Evolutionary conservation across 2,797 vertebrate species (phyloP), one percentile per base, ranked within the genome.

Genomic region (Coccyzus lansbergi): DNA sequence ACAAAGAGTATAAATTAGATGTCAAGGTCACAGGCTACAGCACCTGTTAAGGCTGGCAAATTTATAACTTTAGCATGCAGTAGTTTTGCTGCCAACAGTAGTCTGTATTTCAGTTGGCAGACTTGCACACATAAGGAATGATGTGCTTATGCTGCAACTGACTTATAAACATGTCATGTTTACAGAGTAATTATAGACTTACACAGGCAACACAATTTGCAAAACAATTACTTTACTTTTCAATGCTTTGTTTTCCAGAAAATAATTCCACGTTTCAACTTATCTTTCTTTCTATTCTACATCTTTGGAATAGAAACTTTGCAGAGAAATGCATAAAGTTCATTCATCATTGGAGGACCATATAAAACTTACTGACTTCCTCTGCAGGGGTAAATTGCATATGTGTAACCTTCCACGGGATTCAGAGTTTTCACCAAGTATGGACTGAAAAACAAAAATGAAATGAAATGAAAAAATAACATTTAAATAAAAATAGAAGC

Each of bases 171-270:
- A 80, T n/a, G 1, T 92, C 71, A 70, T 86, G 77, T 77, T 92
- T 94, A 81, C n/a, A 64, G 12, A 86, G 42, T 95, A 96, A 96
- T 95, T 88, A 86, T 28, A 90, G 67, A 76, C 60, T 92, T 90
- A 76, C 48, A 67, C 40, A 79, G 83, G 52, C 36, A 93, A 77
- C 33, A 64, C 16, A 53, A 78, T 88, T 81, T 93, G 44, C 48
- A 70, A 88, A 92, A 86, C 56, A 91, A 64, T 87, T 90, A 70
- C 83, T 74, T 67, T 84, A 59, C 21, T 92, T 94, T 90, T 94
- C 40, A 74, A 11, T 84, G 38, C 17, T 90, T 63, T 86, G 15
- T 72, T 25, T 63, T 93, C 21, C 58, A 91, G 71, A 80, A 92
- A 86, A 77, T 58, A 83, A 83, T 71, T 93, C n/a, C 25, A 75